These are phyloP conservation scores for Haemorhous mexicanus DNA, from an alignment of 2,113 vertebrate species.

Conservation along the genomic window DNA sequence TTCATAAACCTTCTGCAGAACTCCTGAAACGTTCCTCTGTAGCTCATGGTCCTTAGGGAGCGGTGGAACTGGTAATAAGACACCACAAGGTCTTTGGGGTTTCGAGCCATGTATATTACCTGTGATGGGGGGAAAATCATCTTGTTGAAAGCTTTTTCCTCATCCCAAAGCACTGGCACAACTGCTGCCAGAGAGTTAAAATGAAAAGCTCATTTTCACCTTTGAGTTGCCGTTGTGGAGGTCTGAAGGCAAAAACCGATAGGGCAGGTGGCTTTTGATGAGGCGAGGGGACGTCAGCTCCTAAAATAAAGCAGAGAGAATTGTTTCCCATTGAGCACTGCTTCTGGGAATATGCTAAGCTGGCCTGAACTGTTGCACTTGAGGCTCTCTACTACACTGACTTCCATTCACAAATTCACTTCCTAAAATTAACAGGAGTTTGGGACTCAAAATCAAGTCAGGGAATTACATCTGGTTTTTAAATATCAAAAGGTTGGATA, in stretches of 20 bases:
- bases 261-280: constrained; percentile 97
- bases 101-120: constrained; percentile 99
- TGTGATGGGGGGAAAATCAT: background rate
- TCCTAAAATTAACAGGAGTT: background rate
- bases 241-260: constrained; percentile 91
- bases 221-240: constrained; percentile 95
- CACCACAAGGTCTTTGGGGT: constrained; percentile 97
- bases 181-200: background rate
- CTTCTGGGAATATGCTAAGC: background rate
- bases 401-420: background rate
- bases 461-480: background rate
- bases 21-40: constrained; percentile 96
- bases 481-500: background rate
- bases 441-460: background rate
- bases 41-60: constrained; percentile 97
- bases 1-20: constrained; percentile 98
- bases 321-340: background rate
- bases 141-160: background rate
- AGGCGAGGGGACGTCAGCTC: constrained; percentile 94
- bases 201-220: constrained; percentile 67
- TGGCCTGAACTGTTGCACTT: background rate
- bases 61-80: constrained; percentile 99
- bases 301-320: constrained; percentile 66
- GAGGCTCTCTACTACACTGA: background rate
- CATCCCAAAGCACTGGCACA: background rate